Percentiles rank a stretch among this genome's conserved stretches.
Conservation (phyloP, 1,140 invertebrate genomes). For the Drosophila lacteicornis region DNA sequence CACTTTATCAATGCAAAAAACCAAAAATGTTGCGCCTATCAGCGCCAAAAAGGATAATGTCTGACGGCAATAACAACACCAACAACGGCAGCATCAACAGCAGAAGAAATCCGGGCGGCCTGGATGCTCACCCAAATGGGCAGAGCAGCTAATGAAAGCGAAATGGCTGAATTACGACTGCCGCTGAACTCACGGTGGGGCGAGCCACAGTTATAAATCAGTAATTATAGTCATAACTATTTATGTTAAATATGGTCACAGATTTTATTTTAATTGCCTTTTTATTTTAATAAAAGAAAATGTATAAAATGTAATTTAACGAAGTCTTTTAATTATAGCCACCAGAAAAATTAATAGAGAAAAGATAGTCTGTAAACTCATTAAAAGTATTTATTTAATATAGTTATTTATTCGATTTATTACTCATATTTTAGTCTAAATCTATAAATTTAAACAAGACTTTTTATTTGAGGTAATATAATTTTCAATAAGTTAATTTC, state of each 20-base stretch:
- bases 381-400: not conserved
- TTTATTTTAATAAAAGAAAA: too few species aligned
- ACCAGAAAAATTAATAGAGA: too few species aligned
- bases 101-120: constrained; percentile 48
- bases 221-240: not conserved
- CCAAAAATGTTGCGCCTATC: constrained; percentile 78
- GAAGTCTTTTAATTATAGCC: too few species aligned
- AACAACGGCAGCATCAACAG: constrained; percentile 44
- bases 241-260: too few species aligned
- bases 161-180: constrained; percentile 77
- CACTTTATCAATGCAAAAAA: constrained; percentile 83
- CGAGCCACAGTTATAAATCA: not conserved
- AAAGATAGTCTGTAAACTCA: not conserved
- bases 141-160: constrained; percentile 76
- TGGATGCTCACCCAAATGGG: constrained; percentile 47
- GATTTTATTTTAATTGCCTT: too few species aligned
- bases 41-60: constrained; percentile 78
- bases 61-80: constrained; percentile 52
- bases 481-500: not conserved
- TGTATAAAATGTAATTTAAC: too few species aligned
- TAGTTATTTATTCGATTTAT: not conserved
- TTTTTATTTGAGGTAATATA: not conserved
- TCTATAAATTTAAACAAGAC: not conserved
- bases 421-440: too few species aligned
- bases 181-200: constrained; percentile 30